These are phyloP conservation scores for Acyrthosiphon pisum DNA, from an alignment of 1,140 invertebrate genomes.

Conservation along the genomic window DNA sequence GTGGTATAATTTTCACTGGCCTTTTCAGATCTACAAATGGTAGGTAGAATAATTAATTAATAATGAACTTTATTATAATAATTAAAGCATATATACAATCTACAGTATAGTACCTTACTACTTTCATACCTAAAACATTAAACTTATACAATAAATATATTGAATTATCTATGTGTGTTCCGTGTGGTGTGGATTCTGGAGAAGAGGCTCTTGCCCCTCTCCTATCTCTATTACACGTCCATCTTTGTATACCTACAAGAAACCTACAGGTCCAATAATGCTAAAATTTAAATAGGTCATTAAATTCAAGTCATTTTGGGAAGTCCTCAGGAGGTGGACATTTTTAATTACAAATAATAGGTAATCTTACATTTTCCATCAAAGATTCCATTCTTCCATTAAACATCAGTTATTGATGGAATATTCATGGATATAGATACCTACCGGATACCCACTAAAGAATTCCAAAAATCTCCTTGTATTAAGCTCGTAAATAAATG, in stretches of 20 bases:
- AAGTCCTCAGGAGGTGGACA: too few species aligned
- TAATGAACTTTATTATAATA: background rate
- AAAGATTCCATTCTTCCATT: too few species aligned
- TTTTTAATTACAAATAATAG: too few species aligned
- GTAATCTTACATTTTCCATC: too few species aligned
- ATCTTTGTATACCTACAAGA: background rate
- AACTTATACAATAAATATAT: background rate
- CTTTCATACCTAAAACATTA: background rate
- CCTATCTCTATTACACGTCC: too few species aligned
- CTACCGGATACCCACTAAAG: too few species aligned
- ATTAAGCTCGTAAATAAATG: too few species aligned
- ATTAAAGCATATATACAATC: background rate
- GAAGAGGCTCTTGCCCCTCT: too few species aligned
- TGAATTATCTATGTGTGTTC: background rate
- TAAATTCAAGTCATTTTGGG: background rate
- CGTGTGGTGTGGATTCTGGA: background rate
- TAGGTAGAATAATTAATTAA: background rate
- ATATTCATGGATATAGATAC: too few species aligned
- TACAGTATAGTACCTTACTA: background rate
- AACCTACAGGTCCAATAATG: background rate
- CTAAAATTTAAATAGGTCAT: background rate
- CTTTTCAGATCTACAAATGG: background rate
- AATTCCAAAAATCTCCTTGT: too few species aligned
- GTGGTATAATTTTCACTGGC: constrained; percentile 53
- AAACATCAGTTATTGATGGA: too few species aligned